Percentiles rank a stretch among this genome's conserved stretches.
Evolutionary conservation across 2,888 invertebrate species (phyloP).

Genomic region (Acholoe squamosa): DNA sequence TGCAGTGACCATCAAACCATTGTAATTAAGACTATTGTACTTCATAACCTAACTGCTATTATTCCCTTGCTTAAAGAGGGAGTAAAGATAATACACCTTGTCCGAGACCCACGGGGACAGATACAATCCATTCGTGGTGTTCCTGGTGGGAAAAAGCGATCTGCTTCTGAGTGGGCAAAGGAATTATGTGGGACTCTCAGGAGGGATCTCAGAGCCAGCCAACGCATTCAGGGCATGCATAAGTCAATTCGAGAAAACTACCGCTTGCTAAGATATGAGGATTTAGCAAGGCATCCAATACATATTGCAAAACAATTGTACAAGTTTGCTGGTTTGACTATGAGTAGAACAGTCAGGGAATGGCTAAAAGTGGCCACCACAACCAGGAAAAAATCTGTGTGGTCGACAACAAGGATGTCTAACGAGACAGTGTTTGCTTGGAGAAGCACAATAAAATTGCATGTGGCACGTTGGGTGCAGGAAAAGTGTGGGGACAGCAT

Average conservation of each 20-base stretch:
- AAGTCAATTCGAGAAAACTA: neutral
- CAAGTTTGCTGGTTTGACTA: neutral
- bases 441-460: neutral
- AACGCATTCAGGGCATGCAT: neutral
- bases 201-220: neutral
- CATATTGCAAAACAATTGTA: neutral
- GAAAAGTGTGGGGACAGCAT: neutral
- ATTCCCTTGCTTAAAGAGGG: neutral
- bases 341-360: neutral
- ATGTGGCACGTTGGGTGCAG: neutral
- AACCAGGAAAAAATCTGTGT: neutral
- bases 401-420: neutral
- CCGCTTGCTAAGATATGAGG: neutral
- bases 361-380: neutral
- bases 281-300: neutral
- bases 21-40: neutral
- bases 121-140: neutral
- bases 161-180: neutral
- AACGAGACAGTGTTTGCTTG: conserved; percentile 24
- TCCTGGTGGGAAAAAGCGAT: neutral
- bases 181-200: neutral
- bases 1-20: neutral
- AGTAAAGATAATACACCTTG: conserved; percentile 3
- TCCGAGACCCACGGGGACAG: conserved; percentile 19
- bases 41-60: conserved; percentile 19